Evolutionary conservation across 2,113 vertebrate species (phyloP).

Genomic region (Lamprotornis superbus): DNA sequence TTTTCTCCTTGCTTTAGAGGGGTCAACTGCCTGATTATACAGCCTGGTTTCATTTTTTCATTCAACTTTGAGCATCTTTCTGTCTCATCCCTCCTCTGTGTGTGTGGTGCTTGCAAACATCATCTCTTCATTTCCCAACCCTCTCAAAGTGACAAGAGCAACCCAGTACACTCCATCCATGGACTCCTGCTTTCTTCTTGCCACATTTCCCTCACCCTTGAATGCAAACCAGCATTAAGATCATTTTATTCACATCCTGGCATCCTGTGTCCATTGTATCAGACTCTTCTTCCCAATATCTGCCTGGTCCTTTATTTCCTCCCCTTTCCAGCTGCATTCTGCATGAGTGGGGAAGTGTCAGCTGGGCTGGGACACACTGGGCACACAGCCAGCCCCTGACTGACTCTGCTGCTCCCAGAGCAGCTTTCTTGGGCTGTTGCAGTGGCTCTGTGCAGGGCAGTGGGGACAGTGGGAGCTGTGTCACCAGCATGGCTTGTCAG

Average conservation of each 20-base stretch:
- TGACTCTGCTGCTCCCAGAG: neutral
- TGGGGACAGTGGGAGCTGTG: neutral
- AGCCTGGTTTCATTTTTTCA: neutral
- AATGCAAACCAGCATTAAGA: constrained; percentile 21
- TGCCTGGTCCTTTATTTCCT: constrained; percentile 9
- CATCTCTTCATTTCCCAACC: neutral
- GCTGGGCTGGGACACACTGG: neutral
- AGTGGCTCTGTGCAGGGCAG: neutral
- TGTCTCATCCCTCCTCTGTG: neutral
- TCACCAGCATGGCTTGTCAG: neutral
- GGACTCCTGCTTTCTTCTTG: neutral
- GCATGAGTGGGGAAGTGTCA: constrained; percentile 17
- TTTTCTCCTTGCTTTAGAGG: neutral
- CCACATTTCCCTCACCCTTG: neutral
- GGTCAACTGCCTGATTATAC: constrained; percentile 36
- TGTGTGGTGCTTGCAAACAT: neutral
- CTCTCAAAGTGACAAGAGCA: neutral
- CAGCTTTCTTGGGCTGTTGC: neutral
- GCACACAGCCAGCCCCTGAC: neutral
- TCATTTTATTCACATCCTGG: constrained; percentile 47
- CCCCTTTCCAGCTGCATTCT: constrained; percentile 37
- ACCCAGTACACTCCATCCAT: neutral
- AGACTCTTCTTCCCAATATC: neutral
- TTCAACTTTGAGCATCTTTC: neutral
- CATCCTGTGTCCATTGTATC: constrained; percentile 42